Conservation (phyloP, 2,888 invertebrate species). For the Drosophila anomalipes region DNA sequence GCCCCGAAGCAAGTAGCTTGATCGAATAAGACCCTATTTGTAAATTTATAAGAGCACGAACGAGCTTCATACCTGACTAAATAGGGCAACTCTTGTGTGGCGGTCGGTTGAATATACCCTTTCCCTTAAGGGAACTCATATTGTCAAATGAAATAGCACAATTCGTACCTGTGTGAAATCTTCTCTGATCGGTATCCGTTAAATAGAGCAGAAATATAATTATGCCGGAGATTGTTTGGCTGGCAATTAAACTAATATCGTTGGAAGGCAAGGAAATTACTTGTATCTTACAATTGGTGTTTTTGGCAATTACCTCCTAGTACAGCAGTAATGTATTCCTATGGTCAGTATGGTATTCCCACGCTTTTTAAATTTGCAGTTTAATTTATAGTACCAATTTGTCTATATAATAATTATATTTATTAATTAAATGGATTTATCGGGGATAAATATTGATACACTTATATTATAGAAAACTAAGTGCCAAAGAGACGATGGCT, state of each 20-base stretch:
- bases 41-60: not conserved
- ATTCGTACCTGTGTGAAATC: not conserved
- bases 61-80: not conserved
- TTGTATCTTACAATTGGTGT: not conserved
- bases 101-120: too few relatives aligned
- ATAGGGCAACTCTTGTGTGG: not conserved
- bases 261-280: not conserved
- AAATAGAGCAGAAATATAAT: not conserved
- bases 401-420: not conserved
- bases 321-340: not conserved
- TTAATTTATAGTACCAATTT: not conserved
- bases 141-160: not conserved
- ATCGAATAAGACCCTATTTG: not conserved
- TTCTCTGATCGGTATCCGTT: not conserved
- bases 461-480: slow-evolving; percentile 14
- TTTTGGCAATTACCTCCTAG: not conserved
- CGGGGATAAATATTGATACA: not conserved
- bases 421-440: not conserved
- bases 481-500: slow-evolving; percentile 64
- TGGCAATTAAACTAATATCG: not conserved
- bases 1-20: not conserved
- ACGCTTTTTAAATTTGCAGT: not conserved
- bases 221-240: not conserved
- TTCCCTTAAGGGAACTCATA: not conserved
- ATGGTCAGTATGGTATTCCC: too few relatives aligned